phyloP scores from a whole-genome alignment of 2,888 invertebrate genomes.

The Uloborus plumipes region DNA sequence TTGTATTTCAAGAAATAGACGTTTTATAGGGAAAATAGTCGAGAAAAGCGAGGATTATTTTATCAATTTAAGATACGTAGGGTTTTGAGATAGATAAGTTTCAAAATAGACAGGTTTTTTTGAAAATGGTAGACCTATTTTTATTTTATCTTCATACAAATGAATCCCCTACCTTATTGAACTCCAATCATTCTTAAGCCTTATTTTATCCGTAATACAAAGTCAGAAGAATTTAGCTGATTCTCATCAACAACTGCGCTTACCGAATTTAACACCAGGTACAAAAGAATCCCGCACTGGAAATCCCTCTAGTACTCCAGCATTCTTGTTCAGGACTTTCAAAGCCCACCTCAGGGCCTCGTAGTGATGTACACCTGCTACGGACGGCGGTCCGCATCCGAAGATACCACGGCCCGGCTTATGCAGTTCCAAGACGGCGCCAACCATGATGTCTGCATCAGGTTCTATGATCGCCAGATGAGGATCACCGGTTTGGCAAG shows the following conservation, averaged over 20 bases:
- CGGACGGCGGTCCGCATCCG: constrained; percentile 63
- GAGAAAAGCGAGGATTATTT: no score
- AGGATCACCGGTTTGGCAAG: constrained; percentile 27
- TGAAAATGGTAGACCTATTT: no score
- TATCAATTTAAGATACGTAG: no score
- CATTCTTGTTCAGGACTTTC: constrained; percentile 69
- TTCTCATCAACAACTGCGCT: constrained; percentile 12
- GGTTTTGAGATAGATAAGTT: no score
- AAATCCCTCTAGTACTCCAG: constrained; percentile 68
- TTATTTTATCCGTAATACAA: no score
- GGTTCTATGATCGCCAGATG: constrained; percentile 26
- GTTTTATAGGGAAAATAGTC: no score
- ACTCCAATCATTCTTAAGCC: no score
- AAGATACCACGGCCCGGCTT: constrained; percentile 52
- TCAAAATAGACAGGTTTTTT: no score
- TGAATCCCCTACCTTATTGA: no score
- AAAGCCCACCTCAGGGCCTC: constrained; percentile 70
- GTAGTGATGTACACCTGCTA: constrained; percentile 69
- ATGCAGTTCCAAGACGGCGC: constrained; percentile 58
- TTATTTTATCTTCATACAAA: no score
- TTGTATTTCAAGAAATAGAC: no score
- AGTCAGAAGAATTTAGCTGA: no score
- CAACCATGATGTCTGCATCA: constrained; percentile 52
- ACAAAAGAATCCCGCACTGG: constrained; percentile 69
- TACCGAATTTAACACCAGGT: constrained; percentile 71